Evolutionary conservation across 2,888 invertebrate species (phyloP).

Genomic region (Eristalinus sepulchralis): DNA sequence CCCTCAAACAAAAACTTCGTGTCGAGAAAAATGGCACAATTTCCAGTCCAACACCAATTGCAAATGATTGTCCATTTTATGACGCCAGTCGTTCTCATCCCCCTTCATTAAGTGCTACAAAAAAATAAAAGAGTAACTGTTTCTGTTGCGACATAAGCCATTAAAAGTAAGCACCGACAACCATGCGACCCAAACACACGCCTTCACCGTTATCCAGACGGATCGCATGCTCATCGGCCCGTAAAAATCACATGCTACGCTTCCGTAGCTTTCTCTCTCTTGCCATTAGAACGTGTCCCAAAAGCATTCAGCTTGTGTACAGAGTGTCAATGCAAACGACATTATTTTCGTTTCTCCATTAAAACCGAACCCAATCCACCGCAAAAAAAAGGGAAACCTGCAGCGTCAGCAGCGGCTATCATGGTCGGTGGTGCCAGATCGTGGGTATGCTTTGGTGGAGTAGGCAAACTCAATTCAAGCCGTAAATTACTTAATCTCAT

Average conservation of each 20-base stretch:
- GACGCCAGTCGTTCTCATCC: background rate
- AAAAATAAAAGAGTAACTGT: background rate
- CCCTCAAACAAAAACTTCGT: background rate
- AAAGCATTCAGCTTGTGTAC: background rate
- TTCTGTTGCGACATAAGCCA: background rate
- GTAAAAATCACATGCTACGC: constrained; percentile 24
- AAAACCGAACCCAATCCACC: background rate
- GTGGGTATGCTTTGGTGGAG: background rate
- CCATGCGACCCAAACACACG: background rate
- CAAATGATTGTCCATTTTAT: background rate
- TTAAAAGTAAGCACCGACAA: background rate
- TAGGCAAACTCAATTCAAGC: background rate
- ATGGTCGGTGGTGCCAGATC: background rate
- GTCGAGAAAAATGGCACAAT: background rate
- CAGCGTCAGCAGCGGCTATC: constrained; percentile 9
- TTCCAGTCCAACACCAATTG: background rate
- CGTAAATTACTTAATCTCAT: background rate
- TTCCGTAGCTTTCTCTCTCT: background rate
- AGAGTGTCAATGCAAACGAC: constrained; percentile 21
- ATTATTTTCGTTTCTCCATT: constrained; percentile 25
- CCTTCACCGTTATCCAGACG: background rate
- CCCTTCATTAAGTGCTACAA: background rate
- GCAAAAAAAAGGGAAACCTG: background rate
- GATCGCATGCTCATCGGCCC: background rate
- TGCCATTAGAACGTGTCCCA: background rate